Percentiles rank a stretch among this genome's conserved stretches.
These are phyloP conservation scores for Tricholauxania praeusta DNA, from an alignment of 2,888 invertebrate species.

Conservation along the genomic window DNA sequence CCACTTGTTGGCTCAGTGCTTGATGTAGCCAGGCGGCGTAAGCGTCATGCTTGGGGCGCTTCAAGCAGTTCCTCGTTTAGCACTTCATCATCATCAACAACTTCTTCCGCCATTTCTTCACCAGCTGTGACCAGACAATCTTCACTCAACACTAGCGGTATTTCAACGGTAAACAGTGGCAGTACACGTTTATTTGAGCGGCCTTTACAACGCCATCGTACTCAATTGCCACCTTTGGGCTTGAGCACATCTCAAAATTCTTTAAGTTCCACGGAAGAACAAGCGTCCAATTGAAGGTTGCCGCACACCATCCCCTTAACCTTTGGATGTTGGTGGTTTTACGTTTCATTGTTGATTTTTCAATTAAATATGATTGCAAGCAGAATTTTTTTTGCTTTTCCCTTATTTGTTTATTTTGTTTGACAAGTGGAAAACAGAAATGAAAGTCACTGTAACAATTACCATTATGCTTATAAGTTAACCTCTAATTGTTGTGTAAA, in stretches of 20 bases:
- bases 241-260: not conserved
- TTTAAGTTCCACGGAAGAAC: constrained; percentile 13
- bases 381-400: not conserved
- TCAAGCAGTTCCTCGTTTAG: not conserved
- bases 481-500: constrained; percentile 5
- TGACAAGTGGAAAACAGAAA: not conserved
- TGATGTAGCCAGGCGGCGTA: constrained; percentile 51
- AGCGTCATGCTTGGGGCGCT: constrained; percentile 11
- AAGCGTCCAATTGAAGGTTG: not conserved
- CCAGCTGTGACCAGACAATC: too few species aligned
- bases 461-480: not conserved
- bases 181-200: not conserved
- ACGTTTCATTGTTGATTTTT: constrained; percentile 4
- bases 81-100: constrained; percentile 4
- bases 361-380: constrained; percentile 15
- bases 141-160: not conserved
- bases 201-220: not conserved
- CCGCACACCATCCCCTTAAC: not conserved
- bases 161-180: not conserved
- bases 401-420: not conserved
- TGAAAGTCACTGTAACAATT: not conserved
- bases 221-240: constrained; percentile 6
- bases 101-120: not conserved
- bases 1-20: constrained; percentile 60
- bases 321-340: not conserved